Conservation (phyloP, 2,797 vertebrate genomes). For the Catostomus latipinnis region DNA sequence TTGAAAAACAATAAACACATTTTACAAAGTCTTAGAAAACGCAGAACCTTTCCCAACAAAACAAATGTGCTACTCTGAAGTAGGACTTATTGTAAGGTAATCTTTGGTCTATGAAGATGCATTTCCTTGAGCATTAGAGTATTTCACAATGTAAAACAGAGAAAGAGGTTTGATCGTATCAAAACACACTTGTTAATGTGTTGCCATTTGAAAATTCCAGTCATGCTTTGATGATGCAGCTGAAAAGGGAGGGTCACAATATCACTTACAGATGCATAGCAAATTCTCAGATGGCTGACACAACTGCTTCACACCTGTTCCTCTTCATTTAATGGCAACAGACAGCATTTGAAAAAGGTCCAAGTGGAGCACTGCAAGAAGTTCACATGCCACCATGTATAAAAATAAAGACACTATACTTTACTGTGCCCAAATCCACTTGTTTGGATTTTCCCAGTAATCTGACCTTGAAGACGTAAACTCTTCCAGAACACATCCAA, state of each 20-base stretch:
- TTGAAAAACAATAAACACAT: no score
- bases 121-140: no score
- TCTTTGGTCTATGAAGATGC: no score
- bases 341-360: not conserved
- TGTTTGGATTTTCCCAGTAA: constrained; percentile 5
- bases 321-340: constrained; percentile 23
- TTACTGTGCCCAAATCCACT: not conserved
- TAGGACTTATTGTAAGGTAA: no score
- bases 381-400: constrained; percentile 33
- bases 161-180: no score
- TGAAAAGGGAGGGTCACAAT: not conserved
- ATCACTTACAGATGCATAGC: constrained; percentile 46
- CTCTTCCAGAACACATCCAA: not conserved
- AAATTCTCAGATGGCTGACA: not conserved
- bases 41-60: no score
- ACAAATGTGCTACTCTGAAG: no score
- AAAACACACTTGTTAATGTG: not conserved
- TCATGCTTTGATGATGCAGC: constrained; percentile 25
- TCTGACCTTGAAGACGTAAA: not conserved
- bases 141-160: no score
- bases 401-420: constrained; percentile 44
- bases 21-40: no score
- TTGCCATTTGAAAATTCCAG: not conserved
- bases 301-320: constrained; percentile 44
- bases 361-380: no score